Conservation (phyloP, 2,113 vertebrate species). For the Otis tarda region DNA sequence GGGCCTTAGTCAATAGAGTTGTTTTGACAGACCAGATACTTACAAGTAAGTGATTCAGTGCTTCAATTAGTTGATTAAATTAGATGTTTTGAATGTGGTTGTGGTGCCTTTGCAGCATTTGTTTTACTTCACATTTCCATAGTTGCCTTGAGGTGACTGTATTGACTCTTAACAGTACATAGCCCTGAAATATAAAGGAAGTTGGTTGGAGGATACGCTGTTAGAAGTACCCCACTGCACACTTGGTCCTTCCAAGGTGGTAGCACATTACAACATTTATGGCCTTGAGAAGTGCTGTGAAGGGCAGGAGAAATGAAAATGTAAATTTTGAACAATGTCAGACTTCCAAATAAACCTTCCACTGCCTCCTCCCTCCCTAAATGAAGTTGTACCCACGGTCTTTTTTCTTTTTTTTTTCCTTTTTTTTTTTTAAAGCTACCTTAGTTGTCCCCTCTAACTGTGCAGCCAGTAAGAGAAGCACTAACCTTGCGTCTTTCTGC, state of each 20-base stretch:
- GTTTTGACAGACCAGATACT: background rate
- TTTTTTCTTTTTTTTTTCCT: background rate
- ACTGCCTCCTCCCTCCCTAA: background rate
- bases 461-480: background rate
- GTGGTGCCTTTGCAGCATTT: background rate
- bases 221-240: background rate
- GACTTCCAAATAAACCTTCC: background rate
- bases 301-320: background rate
- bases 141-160: background rate
- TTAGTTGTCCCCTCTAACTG: background rate
- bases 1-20: background rate
- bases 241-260: background rate
- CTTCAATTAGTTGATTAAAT: background rate
- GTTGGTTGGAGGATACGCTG: background rate
- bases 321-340: background rate
- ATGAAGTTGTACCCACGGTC: background rate
- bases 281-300: background rate
- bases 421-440: background rate
- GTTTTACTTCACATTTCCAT: background rate
- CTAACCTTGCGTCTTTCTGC: background rate
- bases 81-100: background rate
- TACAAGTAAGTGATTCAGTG: background rate
- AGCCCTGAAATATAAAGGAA: background rate
- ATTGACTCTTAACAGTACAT: background rate
- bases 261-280: background rate